A percentile compares a stretch with the other conserved stretches of the same genome.
Conservation (phyloP, 2,888 invertebrate species). For the Machimus atricapillus region DNA sequence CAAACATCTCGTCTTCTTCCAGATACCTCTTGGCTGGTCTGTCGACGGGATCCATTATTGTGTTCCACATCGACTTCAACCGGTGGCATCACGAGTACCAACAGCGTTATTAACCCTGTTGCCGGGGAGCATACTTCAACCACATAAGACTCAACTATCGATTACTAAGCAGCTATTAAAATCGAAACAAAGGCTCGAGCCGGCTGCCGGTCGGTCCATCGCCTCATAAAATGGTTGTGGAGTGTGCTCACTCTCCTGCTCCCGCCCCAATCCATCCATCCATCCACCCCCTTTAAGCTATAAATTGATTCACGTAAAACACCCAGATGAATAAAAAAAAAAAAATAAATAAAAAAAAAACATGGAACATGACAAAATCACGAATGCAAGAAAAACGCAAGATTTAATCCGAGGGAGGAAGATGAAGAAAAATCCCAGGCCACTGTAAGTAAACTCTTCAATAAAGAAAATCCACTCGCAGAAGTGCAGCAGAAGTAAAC, state of each 20-base stretch:
- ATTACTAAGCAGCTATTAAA: conserved; percentile 41
- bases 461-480: conserved; percentile 14
- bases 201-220: neutral
- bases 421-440: neutral
- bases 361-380: neutral
- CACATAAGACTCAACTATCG: conserved; percentile 30
- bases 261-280: neutral
- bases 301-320: neutral
- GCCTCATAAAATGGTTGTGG: conserved; percentile 8
- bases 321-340: neutral
- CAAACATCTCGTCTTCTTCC: conserved; percentile 29
- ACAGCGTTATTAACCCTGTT: conserved; percentile 78
- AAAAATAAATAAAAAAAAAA: neutral
- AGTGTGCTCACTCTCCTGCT: neutral
- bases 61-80: conserved; percentile 99
- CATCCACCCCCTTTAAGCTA: neutral
- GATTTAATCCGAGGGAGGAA: neutral
- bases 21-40: conserved; percentile 97
- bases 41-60: conserved; percentile 96
- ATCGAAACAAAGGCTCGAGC: conserved; percentile 20
- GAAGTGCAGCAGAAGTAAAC: conserved; percentile 33
- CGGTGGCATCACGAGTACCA: conserved; percentile 97
- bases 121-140: conserved; percentile 32
- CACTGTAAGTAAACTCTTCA: conserved; percentile 29
- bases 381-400: neutral